phyloP scores from a whole-genome alignment of 2,113 vertebrate species.

The Tursiops truncatus region DNA sequence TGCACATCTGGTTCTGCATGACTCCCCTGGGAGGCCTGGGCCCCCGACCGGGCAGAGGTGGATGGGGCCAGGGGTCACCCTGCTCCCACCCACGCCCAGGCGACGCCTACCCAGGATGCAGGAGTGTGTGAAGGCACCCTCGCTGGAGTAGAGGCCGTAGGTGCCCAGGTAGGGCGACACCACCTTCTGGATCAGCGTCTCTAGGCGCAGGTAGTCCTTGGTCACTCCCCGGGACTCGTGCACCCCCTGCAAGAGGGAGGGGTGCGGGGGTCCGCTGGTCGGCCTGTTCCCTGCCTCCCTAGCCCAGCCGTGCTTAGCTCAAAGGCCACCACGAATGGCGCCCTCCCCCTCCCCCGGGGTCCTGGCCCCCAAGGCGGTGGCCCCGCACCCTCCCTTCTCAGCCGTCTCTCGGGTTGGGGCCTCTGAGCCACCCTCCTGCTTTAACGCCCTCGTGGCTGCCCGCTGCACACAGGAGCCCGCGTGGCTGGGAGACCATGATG shows the following conservation, averaged over 20 bases:
- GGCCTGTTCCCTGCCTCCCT: neutral
- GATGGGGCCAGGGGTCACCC: neutral
- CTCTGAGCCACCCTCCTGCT: neutral
- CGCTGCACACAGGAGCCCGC: fast-evolving
- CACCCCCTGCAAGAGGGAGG: conserved; percentile 88
- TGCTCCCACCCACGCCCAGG: neutral
- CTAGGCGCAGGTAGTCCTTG: conserved; percentile 94
- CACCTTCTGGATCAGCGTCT: conserved; percentile 94
- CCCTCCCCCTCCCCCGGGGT: neutral
- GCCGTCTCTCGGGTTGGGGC: fast-evolving
- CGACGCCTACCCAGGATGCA: conserved; percentile 91
- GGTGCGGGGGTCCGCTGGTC: too few relatives aligned
- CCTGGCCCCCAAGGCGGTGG: fast-evolving
- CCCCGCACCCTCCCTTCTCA: too few relatives aligned
- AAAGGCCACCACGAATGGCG: fast-evolving
- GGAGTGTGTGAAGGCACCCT: conserved; percentile 88
- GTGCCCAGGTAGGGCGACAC: conserved; percentile 97
- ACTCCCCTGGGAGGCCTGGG: neutral
- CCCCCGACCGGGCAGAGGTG: neutral
- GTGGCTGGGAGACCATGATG: fast-evolving
- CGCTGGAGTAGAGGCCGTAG: conserved; percentile 90
- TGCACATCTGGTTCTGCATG: neutral
- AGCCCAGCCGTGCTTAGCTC: fast-evolving
- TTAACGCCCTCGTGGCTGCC: too few relatives aligned
- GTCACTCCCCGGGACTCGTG: conserved; percentile 94